Conservation (phyloP, 1,140 invertebrate species). For the Arctopsyche grandis region DNA sequence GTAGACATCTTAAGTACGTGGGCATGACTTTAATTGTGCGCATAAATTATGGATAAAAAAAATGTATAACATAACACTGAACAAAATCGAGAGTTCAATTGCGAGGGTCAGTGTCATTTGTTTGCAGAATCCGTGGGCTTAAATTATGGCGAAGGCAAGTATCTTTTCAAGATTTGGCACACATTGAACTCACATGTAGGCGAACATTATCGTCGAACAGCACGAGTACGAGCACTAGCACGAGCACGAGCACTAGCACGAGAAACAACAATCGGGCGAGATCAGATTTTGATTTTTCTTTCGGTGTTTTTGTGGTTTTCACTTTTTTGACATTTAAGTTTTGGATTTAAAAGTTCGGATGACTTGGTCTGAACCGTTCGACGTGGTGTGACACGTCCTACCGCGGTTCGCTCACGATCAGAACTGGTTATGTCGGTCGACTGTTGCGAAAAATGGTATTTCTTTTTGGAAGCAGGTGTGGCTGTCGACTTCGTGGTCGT, state of each 20-base stretch:
- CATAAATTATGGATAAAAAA: slow-evolving; percentile 6
- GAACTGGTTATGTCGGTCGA: slow-evolving; percentile 31
- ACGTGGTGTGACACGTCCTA: slow-evolving; percentile 20
- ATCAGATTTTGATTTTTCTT: not conserved
- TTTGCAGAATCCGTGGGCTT: not conserved
- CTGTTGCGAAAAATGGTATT: slow-evolving; percentile 40
- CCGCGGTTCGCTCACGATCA: not conserved
- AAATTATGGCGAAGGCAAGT: not conserved
- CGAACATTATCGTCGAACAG: slow-evolving; percentile 42
- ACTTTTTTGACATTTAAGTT: not conserved
- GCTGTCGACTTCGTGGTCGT: not conserved
- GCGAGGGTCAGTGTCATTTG: slow-evolving; percentile 47
- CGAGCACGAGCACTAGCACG: slow-evolving; percentile 9
- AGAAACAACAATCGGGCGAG: not conserved
- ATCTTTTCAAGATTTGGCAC: not conserved
- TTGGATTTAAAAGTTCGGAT: too few species aligned
- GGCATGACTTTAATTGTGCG: not conserved
- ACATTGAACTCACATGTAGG: slow-evolving; percentile 49
- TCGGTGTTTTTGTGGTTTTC: not conserved
- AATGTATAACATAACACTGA: not conserved
- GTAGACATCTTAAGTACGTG: not conserved
- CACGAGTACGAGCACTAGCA: not conserved
- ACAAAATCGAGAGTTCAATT: slow-evolving; percentile 39
- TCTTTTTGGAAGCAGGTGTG: slow-evolving; percentile 20
- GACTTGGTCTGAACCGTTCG: not conserved